Evolutionary conservation across 2,888 invertebrate species (phyloP).

Genomic region (Chrysolina americana): DNA sequence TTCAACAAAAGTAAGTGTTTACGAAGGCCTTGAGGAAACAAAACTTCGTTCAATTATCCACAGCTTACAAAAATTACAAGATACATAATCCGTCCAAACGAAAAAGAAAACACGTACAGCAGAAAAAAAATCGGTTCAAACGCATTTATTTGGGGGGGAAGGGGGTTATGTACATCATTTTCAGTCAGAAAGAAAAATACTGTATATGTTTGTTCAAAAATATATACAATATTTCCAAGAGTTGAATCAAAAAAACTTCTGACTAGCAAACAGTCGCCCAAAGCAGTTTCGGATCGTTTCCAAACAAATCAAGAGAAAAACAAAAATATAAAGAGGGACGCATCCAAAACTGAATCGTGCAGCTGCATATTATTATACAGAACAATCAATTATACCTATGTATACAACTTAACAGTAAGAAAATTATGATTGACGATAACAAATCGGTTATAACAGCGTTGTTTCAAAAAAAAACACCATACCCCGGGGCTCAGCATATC

Average conservation of each 20-base stretch:
- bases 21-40: constrained; percentile 14
- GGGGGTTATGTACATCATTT: constrained; percentile 54
- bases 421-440: constrained; percentile 60
- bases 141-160: constrained; percentile 47
- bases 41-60: background rate
- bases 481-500: constrained; percentile 59
- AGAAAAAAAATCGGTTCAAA: constrained; percentile 43
- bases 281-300: constrained; percentile 64
- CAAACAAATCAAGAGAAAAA: constrained; percentile 36
- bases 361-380: constrained; percentile 68
- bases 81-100: constrained; percentile 8
- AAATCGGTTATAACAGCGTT: constrained; percentile 56
- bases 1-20: constrained; percentile 1
- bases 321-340: background rate
- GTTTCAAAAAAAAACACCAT: constrained; percentile 32
- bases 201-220: constrained; percentile 64
- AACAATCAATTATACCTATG: constrained; percentile 64
- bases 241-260: constrained; percentile 57
- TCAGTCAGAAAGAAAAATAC: constrained; percentile 64
- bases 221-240: constrained; percentile 65
- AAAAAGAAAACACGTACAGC: constrained; percentile 2
- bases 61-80: constrained; percentile 16
- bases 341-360: constrained; percentile 66
- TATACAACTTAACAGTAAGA: constrained; percentile 68
- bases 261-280: constrained; percentile 66